These are phyloP conservation scores for Reinhardtius hippoglossoides DNA, from an alignment of 2,113 vertebrate species.

Conservation along the genomic window DNA sequence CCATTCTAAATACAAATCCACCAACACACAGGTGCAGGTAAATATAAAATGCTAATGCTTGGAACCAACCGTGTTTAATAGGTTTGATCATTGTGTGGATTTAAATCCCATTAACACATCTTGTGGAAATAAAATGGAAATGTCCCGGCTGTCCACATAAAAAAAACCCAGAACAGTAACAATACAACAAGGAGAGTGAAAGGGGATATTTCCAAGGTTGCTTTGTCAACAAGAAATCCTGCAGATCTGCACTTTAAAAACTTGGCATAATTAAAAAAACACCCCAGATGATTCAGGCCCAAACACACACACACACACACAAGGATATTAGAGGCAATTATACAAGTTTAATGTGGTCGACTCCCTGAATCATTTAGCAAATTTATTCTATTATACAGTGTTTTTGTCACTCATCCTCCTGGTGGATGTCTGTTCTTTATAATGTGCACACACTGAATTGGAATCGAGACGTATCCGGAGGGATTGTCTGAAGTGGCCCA, in stretches of 20 bases:
- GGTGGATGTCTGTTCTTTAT: too few species aligned
- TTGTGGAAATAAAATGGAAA: neutral
- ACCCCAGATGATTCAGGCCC: neutral
- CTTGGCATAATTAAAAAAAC: neutral
- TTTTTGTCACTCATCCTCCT: neutral
- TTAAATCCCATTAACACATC: too few species aligned
- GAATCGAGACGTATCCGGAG: neutral
- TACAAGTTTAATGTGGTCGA: neutral
- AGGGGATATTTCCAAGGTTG: neutral
- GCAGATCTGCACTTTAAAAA: neutral
- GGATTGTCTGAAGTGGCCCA: neutral
- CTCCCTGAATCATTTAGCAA: neutral
- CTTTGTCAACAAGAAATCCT: constrained; percentile 1
- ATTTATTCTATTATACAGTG: too few species aligned
- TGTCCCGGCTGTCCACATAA: neutral
- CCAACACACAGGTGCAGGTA: neutral
- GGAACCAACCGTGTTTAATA: neutral
- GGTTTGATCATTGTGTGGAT: neutral
- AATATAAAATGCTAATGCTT: too few species aligned
- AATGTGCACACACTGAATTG: neutral
- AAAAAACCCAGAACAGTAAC: too few species aligned
- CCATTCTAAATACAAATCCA: neutral
- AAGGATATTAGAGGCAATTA: neutral
- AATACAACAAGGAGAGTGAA: neutral
- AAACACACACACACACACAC: neutral